A percentile compares a stretch with the other conserved stretches of the same genome.
phyloP scores from a whole-genome alignment of 2,888 invertebrate genomes.

The Standfussiana lucernea region DNA sequence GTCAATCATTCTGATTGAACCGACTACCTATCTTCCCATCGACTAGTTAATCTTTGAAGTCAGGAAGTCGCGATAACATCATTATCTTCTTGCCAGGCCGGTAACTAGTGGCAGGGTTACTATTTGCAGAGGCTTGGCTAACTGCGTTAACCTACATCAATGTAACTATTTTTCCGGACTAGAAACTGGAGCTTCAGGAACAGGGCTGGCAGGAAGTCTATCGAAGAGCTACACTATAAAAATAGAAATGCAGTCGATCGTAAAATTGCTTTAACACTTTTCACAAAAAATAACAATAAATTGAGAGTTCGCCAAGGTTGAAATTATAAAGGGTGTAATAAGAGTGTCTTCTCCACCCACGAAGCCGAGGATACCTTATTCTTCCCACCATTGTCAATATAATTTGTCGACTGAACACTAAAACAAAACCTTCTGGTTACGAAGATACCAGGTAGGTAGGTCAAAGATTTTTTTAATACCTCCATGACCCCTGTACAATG shows the following conservation, averaged over 20 bases:
- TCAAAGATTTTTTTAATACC: background rate
- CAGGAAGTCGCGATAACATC: background rate
- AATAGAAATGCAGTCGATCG: too few relatives aligned
- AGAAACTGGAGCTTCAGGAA: background rate
- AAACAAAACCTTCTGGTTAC: too few relatives aligned
- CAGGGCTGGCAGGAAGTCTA: background rate
- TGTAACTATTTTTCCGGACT: background rate
- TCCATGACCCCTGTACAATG: too few relatives aligned
- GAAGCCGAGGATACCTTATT: background rate
- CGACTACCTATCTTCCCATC: background rate
- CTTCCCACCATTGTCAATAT: background rate
- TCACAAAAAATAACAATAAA: background rate
- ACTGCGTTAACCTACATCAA: background rate
- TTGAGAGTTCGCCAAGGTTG: background rate
- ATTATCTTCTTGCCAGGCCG: background rate
- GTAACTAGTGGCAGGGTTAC: slow-evolving; percentile 5
- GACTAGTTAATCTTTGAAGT: slow-evolving; percentile 9
- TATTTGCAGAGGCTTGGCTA: background rate
- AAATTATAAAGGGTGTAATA: background rate
- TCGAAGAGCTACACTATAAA: background rate
- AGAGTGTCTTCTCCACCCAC: background rate
- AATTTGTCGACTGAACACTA: too few relatives aligned
- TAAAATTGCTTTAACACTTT: background rate
- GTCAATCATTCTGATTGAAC: background rate
- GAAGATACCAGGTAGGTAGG: background rate